These are phyloP conservation scores for mouse (Mus musculus) DNA, from an alignment of 2,113 vertebrate species.

Conservation along the genomic window GRCm39 chr19:27598001-27598500, in stretches of 20 bases:
- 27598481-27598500: too few species aligned
- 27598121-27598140: background rate
- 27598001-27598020: background rate
- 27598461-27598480: background rate
- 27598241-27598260: background rate
- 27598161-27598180: background rate
- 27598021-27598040: background rate
- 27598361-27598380: background rate
- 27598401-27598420: background rate
- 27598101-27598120: background rate
- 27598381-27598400: too few species aligned
- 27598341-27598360: background rate
- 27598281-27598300: background rate
- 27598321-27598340: background rate
- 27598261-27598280: background rate
- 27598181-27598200: background rate
- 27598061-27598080: background rate
- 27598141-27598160: background rate
- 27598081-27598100: background rate
- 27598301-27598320: background rate
- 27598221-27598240: background rate
- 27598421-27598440: background rate
- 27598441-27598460: background rate
- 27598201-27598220: background rate
- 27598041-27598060: background rate